Conservation (phyloP, 2,797 vertebrate genomes). For the Xenopus petersii region DNA sequence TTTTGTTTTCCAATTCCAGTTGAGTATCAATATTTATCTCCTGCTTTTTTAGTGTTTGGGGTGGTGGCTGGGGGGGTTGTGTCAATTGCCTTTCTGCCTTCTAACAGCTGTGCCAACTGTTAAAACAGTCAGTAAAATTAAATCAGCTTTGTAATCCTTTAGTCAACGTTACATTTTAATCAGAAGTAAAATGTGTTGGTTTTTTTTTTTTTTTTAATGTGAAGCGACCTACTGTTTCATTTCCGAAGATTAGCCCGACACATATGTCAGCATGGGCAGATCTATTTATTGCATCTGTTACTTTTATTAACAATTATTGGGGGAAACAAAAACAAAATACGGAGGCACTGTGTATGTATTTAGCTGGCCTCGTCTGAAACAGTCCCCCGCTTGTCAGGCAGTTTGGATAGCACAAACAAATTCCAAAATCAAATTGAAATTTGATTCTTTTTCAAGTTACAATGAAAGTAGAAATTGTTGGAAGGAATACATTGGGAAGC, state of each 20-base stretch:
- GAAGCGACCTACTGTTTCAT: constrained; percentile 65
- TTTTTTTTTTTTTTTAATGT: constrained; percentile 45
- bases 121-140: constrained; percentile 83
- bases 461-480: no score
- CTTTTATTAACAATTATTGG: constrained; percentile 55
- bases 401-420: no score
- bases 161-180: constrained; percentile 80
- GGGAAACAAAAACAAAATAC: no score
- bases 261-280: constrained; percentile 67
- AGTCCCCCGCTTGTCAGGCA: constrained; percentile 39
- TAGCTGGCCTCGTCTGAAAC: constrained; percentile 58
- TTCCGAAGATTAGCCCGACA: constrained; percentile 71
- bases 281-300: constrained; percentile 67
- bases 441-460: no score
- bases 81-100: constrained; percentile 72
- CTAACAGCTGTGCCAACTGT: constrained; percentile 81
- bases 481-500: constrained; percentile 29
- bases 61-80: constrained; percentile 43
- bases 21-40: neutral
- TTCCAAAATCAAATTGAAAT: no score
- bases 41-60: constrained; percentile 18
- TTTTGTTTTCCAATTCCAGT: neutral
- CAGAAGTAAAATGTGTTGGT: constrained; percentile 66
- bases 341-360: neutral
- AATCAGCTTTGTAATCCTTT: constrained; percentile 75